These are phyloP conservation scores for Hippolais icterina DNA, from an alignment of 2,113 vertebrate genomes.

Conservation along the genomic window DNA sequence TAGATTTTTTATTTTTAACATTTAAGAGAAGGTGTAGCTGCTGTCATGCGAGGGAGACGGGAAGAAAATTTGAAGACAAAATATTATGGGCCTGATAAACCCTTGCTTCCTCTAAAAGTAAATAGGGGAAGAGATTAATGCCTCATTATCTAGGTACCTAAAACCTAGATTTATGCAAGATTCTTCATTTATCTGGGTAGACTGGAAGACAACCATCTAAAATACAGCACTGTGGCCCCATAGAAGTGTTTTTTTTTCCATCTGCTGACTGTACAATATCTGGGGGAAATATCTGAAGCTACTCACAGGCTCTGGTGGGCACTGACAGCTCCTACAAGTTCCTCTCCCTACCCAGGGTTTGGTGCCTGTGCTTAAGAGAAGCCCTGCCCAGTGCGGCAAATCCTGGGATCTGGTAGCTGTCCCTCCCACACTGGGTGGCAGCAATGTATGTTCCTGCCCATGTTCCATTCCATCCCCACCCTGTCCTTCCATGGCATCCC, in stretches of 20 bases:
- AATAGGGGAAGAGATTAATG: neutral
- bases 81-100: neutral
- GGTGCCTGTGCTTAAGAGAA: neutral
- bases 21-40: neutral
- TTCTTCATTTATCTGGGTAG: neutral
- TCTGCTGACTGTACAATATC: neutral
- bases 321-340: neutral
- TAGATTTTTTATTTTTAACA: neutral
- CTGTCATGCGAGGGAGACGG: neutral
- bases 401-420: neutral
- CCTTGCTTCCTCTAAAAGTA: neutral
- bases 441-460: accelerated
- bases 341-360: neutral
- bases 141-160: neutral
- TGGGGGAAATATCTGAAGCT: neutral
- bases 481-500: accelerated
- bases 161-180: neutral
- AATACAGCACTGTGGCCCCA: neutral
- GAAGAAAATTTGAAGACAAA: neutral
- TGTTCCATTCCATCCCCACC: neutral
- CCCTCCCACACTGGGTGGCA: accelerated
- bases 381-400: neutral
- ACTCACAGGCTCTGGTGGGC: neutral
- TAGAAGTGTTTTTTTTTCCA: accelerated
- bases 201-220: neutral